Evolutionary conservation across 1,140 invertebrate genomes (phyloP).

Genomic region (Cyclargus thomasi): DNA sequence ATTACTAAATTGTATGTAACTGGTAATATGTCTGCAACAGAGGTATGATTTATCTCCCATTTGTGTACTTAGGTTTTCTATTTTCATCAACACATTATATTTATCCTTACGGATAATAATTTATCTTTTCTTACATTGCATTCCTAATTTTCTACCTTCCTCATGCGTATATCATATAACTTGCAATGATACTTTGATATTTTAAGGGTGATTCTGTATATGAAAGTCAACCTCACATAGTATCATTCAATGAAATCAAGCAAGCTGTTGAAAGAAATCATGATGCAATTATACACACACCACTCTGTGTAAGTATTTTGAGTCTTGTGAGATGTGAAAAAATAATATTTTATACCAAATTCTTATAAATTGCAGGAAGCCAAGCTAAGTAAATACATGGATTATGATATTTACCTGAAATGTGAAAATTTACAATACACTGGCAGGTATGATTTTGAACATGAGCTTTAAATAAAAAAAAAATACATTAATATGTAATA

Average conservation of each 20-base stretch:
- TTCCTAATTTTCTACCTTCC: slow-evolving; percentile 2
- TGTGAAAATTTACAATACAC: slow-evolving; percentile 68
- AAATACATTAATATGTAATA: background rate
- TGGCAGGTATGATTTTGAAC: slow-evolving; percentile 46
- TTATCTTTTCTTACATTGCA: no score
- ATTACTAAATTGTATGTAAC: background rate
- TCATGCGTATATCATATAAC: no score
- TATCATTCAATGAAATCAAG: slow-evolving; percentile 58
- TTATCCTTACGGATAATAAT: no score
- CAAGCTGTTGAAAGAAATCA: slow-evolving; percentile 57
- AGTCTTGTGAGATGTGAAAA: background rate
- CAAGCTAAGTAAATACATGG: slow-evolving; percentile 64
- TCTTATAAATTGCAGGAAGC: slow-evolving; percentile 48
- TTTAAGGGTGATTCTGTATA: slow-evolving; percentile 28
- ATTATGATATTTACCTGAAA: slow-evolving; percentile 64
- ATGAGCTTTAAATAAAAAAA: background rate
- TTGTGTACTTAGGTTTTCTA: slow-evolving; percentile 12
- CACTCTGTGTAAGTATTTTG: slow-evolving; percentile 54
- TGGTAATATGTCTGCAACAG: background rate
- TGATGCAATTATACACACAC: slow-evolving; percentile 61
- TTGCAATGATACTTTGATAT: no score
- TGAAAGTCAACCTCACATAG: slow-evolving; percentile 35
- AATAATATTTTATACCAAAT: background rate
- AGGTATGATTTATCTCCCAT: no score
- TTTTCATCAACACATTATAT: no score